Conservation (phyloP, 2,113 vertebrate species). For the chimpanzee (Pan troglodytes) region NHGRI_mPanTro3-v2.1_pri NC_072401.2:131593501-131594000, state of each 20-base stretch:
- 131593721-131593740: background rate
- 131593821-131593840: background rate
- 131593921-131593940: background rate
- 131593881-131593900: background rate
- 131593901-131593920: background rate
- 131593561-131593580: background rate
- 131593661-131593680: background rate
- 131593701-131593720: background rate
- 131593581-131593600: background rate
- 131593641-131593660: background rate
- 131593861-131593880: background rate
- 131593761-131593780: background rate
- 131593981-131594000: background rate
- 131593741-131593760: background rate
- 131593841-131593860: background rate
- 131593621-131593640: background rate
- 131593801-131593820: background rate
- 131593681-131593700: background rate
- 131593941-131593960: background rate
- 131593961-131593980: background rate
- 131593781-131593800: background rate
- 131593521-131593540: background rate
- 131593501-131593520: background rate
- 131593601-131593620: background rate
- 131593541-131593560: background rate